Conservation (phyloP, 92 coral and sea anemone genomes). For the Meandrina meandrites region DNA sequence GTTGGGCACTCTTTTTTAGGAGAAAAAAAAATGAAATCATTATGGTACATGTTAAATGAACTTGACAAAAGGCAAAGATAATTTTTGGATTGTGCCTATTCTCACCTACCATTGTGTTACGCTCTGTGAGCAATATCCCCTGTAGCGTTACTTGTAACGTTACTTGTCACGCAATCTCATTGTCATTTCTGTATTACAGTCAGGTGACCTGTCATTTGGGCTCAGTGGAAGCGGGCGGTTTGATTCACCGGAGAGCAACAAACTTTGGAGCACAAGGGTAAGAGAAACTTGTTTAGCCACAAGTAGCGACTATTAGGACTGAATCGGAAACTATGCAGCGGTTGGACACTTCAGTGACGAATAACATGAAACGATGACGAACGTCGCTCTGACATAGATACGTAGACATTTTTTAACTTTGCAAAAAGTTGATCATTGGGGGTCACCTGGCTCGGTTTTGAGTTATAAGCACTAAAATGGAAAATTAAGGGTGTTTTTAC, state of each 20-base stretch:
- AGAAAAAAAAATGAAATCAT: too few species aligned
- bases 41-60: too few species aligned
- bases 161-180: neutral
- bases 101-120: neutral
- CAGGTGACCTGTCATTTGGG: conserved; percentile 40
- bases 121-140: neutral
- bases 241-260: conserved; percentile 71
- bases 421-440: too few species aligned
- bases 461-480: too few species aligned
- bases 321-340: neutral
- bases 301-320: too few species aligned
- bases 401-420: too few species aligned
- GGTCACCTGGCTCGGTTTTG: too few species aligned
- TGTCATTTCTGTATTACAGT: conserved; percentile 8
- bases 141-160: neutral
- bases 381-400: too few species aligned
- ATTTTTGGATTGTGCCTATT: neutral
- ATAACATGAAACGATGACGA: too few species aligned
- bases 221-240: conserved; percentile 70
- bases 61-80: too few species aligned
- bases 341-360: neutral
- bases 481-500: too few species aligned
- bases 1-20: neutral
- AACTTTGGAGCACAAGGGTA: conserved; percentile 68
- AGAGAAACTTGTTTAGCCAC: neutral